A percentile compares a stretch with the other conserved stretches of the same genome.
Evolutionary conservation across 1,140 invertebrate species (phyloP).

Genomic region (Lasioglossum albipes): DNA sequence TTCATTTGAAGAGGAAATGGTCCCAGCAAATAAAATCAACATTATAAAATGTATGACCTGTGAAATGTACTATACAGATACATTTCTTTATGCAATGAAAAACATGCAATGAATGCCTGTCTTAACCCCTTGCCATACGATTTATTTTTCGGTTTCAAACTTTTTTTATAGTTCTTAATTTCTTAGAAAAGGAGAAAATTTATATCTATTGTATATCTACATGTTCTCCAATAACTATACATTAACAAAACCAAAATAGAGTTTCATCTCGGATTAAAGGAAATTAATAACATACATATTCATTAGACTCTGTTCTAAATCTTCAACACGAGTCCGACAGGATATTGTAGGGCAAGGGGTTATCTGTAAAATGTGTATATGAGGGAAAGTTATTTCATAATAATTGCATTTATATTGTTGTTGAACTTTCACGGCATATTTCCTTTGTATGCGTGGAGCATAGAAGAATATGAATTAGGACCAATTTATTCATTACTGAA

Average conservation of each 20-base stretch:
- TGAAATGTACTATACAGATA: not conserved
- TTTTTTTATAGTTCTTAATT: no score
- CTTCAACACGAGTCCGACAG: no score
- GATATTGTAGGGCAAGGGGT: no score
- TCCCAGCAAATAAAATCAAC: not conserved
- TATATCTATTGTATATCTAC: no score
- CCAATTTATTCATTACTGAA: constrained; percentile 2
- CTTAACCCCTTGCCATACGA: not conserved
- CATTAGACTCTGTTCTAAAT: no score
- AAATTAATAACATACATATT: no score
- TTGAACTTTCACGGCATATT: not conserved
- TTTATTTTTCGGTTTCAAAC: no score
- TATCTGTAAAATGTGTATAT: constrained; percentile 10
- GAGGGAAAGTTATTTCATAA: not conserved
- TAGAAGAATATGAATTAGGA: constrained; percentile 8
- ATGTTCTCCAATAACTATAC: no score
- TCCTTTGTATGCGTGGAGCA: not conserved
- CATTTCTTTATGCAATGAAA: no score
- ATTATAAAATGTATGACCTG: not conserved
- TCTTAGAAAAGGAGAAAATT: no score
- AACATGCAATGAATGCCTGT: not conserved
- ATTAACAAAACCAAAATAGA: no score
- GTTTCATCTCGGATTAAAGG: no score
- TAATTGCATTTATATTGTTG: not conserved
- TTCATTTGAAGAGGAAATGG: not conserved